phyloP scores from a whole-genome alignment of 1,140 invertebrate genomes.

The Phthorimaea operculella region DNA sequence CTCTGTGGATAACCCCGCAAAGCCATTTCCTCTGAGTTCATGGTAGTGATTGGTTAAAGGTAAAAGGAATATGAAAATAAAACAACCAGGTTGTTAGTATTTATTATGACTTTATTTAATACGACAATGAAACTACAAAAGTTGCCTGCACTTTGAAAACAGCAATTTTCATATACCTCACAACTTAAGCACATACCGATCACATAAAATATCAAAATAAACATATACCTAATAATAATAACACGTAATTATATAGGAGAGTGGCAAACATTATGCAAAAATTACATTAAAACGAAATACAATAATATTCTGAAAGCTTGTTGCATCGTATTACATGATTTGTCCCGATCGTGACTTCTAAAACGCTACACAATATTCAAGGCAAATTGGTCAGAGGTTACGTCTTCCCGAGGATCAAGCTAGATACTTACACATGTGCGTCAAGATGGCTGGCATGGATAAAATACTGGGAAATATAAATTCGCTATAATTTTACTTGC shows the following conservation, averaged over 20 bases:
- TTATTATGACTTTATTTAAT: conserved; percentile 66
- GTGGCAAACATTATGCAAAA: conserved; percentile 43
- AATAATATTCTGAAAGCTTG: conserved; percentile 47
- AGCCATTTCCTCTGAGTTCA: too few relatives aligned
- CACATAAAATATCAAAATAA: conserved; percentile 58
- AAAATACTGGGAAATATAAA: too few relatives aligned
- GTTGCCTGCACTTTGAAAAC: conserved; percentile 61
- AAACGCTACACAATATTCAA: conserved; percentile 61
- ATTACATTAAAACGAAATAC: conserved; percentile 29
- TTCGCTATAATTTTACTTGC: too few relatives aligned
- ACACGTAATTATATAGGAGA: conserved; percentile 36
- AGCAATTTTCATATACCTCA: conserved; percentile 60
- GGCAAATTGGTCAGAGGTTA: conserved; percentile 63
- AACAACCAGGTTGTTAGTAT: conserved; percentile 39
- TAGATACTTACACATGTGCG: conserved; percentile 39
- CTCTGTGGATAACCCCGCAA: too few relatives aligned
- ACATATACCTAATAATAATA: conserved; percentile 32
- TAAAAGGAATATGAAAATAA: not conserved
- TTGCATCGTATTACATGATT: conserved; percentile 61
- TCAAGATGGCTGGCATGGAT: too few relatives aligned
- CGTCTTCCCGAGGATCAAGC: conserved; percentile 57
- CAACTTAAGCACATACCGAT: conserved; percentile 58
- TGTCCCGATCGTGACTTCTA: conserved; percentile 52
- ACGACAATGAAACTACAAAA: conserved; percentile 68
- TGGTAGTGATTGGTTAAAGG: too few relatives aligned